These are phyloP conservation scores for Tetranychus truncatus DNA, from an alignment of 2,888 invertebrate species.

Conservation along the genomic window DNA sequence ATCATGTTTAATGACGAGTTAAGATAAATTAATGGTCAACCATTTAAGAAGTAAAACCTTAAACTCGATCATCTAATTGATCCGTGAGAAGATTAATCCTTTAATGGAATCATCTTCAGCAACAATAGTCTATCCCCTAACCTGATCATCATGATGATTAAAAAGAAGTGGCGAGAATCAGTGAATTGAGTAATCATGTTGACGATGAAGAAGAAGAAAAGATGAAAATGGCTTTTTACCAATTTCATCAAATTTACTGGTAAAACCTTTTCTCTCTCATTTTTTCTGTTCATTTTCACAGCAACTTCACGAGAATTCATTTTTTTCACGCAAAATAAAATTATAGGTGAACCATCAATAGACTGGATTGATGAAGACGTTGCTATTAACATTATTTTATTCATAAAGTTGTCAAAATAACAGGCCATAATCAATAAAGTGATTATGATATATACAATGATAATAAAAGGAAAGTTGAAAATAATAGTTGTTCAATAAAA, in stretches of 20 bases:
- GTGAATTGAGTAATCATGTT: not conserved
- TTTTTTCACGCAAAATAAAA: not conserved
- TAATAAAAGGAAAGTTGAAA: not conserved
- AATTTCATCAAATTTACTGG: not conserved
- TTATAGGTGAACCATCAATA: not conserved
- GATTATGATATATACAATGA: not conserved
- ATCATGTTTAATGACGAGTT: no score
- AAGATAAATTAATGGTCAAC: no score
- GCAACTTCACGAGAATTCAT: not conserved
- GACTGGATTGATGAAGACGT: not conserved
- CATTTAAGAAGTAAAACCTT: not conserved
- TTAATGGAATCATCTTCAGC: not conserved
- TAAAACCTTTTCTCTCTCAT: not conserved
- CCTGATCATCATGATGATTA: not conserved
- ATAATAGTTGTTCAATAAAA: not conserved
- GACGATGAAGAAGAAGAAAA: not conserved
- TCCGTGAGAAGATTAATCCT: conserved; percentile 1
- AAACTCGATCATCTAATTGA: not conserved
- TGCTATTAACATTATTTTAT: not conserved
- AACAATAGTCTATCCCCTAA: no score
- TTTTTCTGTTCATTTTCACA: not conserved
- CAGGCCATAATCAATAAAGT: not conserved
- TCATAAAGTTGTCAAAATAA: not conserved
- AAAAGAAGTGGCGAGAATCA: not conserved
- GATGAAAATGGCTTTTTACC: not conserved